Conservation (phyloP, 1,140 invertebrate species). For the Drosophila albomicans region DNA sequence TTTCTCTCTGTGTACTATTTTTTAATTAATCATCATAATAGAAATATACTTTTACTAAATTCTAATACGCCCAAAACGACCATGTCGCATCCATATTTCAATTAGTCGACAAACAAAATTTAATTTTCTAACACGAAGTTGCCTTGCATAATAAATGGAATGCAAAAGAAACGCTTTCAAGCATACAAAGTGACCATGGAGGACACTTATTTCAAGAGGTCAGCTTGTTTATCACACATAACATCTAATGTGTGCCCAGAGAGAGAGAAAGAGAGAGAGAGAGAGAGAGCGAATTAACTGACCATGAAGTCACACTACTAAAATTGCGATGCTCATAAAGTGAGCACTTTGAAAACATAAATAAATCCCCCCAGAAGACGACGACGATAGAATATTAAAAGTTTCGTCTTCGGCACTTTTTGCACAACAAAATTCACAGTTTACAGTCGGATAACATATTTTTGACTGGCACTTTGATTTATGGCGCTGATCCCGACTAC, state of each 20-base stretch:
- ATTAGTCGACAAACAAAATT: neutral
- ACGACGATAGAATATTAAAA: constrained; percentile 8
- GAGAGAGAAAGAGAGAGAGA: neutral
- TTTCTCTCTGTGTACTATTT: no score
- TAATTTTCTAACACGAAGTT: neutral
- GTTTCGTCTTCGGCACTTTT: neutral
- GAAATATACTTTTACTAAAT: no score
- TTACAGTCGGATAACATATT: constrained; percentile 69
- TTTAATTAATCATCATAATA: no score
- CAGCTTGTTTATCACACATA: neutral
- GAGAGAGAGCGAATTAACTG: neutral
- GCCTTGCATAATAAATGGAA: no score
- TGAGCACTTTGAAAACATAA: neutral
- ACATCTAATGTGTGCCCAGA: constrained; percentile 1
- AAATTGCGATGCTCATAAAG: neutral
- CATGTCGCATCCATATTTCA: neutral
- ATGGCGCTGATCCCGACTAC: constrained; percentile 53
- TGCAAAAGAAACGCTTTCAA: no score
- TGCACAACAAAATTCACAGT: constrained; percentile 8
- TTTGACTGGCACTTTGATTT: constrained; percentile 79
- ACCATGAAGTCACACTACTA: neutral
- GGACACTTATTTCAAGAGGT: neutral
- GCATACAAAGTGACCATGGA: constrained; percentile 10
- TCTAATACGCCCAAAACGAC: neutral
- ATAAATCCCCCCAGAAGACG: neutral